Conservation (phyloP, 2,797 vertebrate species). For the Gallinago solitaria region DNA sequence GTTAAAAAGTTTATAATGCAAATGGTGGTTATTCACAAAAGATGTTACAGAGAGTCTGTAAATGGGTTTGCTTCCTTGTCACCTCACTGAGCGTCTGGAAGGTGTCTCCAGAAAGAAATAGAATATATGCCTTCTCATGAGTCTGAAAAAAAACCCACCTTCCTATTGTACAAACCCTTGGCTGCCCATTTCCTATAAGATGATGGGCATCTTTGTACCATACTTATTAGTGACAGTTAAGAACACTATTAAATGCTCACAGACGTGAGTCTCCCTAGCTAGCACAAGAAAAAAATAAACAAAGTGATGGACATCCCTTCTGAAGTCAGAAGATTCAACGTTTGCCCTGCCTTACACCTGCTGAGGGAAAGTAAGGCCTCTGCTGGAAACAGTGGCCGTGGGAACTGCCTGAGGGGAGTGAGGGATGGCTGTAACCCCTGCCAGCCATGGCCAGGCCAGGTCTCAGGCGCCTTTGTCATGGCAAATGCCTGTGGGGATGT, state of each 20-base stretch:
- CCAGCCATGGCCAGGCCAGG: accelerated
- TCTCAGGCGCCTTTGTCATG: background rate
- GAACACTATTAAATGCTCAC: background rate
- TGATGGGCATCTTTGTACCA: background rate
- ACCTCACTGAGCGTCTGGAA: conserved; percentile 10
- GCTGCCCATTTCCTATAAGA: background rate
- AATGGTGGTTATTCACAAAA: background rate
- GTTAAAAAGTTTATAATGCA: background rate
- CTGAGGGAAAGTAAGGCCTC: background rate
- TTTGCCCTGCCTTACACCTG: background rate
- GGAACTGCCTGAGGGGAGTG: background rate
- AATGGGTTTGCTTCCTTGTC: conserved; percentile 7
- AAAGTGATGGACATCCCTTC: background rate
- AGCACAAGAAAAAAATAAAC: background rate
- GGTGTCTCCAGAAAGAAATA: background rate
- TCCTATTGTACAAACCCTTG: background rate
- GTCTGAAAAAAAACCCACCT: background rate
- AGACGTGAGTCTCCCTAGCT: background rate
- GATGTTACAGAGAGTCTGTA: background rate
- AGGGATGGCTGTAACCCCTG: background rate
- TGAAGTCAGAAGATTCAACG: background rate
- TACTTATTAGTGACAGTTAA: background rate
- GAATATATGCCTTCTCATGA: background rate
- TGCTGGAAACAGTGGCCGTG: accelerated
- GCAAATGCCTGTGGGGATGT: background rate